Evolutionary conservation across 2,888 invertebrate species (phyloP).

Genomic region (Diplolepis rosae): DNA sequence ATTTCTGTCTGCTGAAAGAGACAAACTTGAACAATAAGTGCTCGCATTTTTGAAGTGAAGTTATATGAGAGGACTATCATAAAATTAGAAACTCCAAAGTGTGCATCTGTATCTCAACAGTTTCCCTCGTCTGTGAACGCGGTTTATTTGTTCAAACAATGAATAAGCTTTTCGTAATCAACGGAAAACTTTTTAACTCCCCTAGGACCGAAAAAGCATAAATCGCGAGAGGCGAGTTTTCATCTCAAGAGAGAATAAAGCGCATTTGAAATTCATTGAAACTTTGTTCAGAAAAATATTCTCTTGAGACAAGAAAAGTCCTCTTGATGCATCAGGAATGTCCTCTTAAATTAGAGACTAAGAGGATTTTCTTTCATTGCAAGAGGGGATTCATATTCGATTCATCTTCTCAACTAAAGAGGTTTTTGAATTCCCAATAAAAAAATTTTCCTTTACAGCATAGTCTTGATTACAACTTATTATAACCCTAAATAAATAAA

Average conservation of each 20-base stretch:
- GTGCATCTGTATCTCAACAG: slow-evolving; percentile 14
- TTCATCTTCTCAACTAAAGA: background rate
- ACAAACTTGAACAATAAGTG: slow-evolving; percentile 1
- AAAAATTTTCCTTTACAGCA: background rate
- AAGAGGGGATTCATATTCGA: no score
- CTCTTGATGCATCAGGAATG: no score
- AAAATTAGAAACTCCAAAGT: slow-evolving; percentile 23
- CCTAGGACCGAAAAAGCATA: background rate
- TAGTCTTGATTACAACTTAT: no score
- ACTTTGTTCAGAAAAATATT: no score
- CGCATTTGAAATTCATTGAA: background rate
- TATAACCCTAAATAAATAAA: no score
- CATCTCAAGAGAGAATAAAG: background rate
- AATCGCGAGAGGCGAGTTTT: background rate
- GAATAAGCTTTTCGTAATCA: slow-evolving; percentile 17
- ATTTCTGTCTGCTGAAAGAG: background rate
- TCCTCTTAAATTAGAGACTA: no score
- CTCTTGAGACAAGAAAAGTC: no score
- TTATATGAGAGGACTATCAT: background rate
- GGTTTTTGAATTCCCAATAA: background rate
- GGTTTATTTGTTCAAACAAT: slow-evolving; percentile 18
- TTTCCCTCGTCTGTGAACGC: background rate
- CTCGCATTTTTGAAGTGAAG: background rate
- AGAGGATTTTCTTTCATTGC: no score
- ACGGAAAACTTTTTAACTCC: slow-evolving; percentile 3